Percentiles rank a stretch among this genome's conserved stretches.
Evolutionary conservation across 2,113 vertebrate genomes (phyloP).

Genomic region (Brachyhypopomus occidentalis): DNA sequence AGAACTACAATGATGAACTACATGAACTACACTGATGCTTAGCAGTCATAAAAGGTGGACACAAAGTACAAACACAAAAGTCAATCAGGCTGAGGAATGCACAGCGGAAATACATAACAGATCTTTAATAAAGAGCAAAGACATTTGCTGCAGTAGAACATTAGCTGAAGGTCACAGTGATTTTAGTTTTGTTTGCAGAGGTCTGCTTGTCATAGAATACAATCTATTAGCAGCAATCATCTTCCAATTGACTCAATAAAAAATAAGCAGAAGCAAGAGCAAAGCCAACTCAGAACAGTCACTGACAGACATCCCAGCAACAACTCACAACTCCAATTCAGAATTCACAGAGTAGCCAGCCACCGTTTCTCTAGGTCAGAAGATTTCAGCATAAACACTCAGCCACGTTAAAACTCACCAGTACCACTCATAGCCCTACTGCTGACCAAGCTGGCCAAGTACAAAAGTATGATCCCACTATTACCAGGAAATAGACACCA

Average conservation of each 20-base stretch:
- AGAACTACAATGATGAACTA: too few species aligned
- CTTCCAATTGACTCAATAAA: background rate
- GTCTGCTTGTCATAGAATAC: background rate
- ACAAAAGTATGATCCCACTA: conserved; percentile 1
- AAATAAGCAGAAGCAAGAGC: background rate
- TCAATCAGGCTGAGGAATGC: conserved; percentile 2
- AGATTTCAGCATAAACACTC: conserved; percentile 15
- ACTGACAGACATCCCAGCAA: background rate
- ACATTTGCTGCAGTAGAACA: conserved; percentile 20
- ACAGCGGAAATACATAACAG: conserved; percentile 10
- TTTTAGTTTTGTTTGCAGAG: conserved; percentile 3
- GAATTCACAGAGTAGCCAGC: background rate
- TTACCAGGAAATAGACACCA: conserved; percentile 46
- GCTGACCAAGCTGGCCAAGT: conserved; percentile 33
- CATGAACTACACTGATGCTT: conserved; percentile 30
- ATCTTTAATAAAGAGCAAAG: conserved; percentile 34
- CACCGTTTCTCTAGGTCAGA: background rate
- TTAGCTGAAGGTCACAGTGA: conserved; percentile 12
- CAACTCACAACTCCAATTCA: background rate
- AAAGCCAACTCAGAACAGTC: background rate
- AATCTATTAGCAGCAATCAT: background rate
- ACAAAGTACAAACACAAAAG: conserved; percentile 12
- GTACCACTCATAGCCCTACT: conserved; percentile 18
- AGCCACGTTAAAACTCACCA: background rate
- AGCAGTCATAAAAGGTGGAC: conserved; percentile 4